A percentile compares a stretch with the other conserved stretches of the same genome.
Evolutionary conservation across 2,113 vertebrate species (phyloP).

Genomic region (Catharus bicknelli): DNA sequence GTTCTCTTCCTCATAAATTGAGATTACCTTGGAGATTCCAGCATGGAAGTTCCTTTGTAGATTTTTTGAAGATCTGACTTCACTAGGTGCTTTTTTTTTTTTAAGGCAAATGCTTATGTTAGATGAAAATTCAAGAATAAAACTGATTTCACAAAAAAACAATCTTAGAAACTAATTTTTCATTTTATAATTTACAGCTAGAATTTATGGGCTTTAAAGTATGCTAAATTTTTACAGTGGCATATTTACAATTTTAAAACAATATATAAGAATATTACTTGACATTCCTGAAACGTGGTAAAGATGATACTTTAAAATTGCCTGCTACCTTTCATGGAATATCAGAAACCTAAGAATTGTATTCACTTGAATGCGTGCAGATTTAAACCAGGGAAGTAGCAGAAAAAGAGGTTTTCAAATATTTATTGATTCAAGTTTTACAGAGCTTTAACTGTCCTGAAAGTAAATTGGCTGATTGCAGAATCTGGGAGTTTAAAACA

Average conservation of each 20-base stretch:
- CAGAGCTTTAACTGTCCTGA: conserved; percentile 16
- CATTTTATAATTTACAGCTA: background rate
- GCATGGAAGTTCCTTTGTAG: background rate
- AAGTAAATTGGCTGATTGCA: background rate
- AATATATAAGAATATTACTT: background rate
- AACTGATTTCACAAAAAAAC: background rate
- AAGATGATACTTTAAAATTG: background rate
- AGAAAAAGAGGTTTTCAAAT: background rate
- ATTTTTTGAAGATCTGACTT: background rate
- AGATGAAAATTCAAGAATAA: background rate
- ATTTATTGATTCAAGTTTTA: background rate
- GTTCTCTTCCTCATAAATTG: background rate
- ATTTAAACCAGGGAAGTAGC: background rate
- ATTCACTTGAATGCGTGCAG: background rate
- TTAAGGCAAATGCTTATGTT: background rate
- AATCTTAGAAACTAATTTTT: background rate
- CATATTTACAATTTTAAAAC: background rate
- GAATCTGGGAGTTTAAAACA: background rate
- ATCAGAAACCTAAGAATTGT: background rate
- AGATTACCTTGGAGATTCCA: background rate
- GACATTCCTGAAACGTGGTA: conserved; percentile 17
- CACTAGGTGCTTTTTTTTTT: background rate
- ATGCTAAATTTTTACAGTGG: background rate
- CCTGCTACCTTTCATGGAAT: background rate
- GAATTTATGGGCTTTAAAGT: background rate